Base-by-base conservation (phyloP, 2,113 vertebrate genomes). In the Chaenocephalus aceratus region DNA sequence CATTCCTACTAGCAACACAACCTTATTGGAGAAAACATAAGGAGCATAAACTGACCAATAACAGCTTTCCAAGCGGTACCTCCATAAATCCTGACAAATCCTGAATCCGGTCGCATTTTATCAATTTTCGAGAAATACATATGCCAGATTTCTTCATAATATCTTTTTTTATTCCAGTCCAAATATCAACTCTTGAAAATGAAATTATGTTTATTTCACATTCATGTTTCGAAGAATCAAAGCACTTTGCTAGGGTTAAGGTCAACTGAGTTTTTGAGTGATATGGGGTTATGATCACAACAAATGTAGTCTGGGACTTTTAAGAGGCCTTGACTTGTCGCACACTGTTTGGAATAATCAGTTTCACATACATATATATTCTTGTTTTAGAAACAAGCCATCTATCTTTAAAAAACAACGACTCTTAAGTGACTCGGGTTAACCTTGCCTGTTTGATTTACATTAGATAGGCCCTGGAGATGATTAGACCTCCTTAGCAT, bases 401-500 rank as follows among this genome's bases (percentile, higher is more conserved):
- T 7, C 36, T 41, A 41, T 5, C 36, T 41, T 41, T 41, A 7
- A 41, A 6, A 41, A 41, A 6, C 36, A 41, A 41, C 36, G 7
- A 23, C 3, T 46, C 7, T n/a, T 34, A 70, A 79, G 73, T 80
- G 83, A 61, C 61, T 86, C 75, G 73, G 79, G 82, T 48, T 88
- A 72, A 81, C 85, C 80, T 77, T 76, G 79, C 82, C 57, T 10
- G 10, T 41, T 61, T 72, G 30, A 85, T 87, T 77, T 60, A 71
- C 61, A 85, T 63, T 45, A 34, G 58, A 74, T 76, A 80, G 70
- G 83, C 84, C 66, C 72, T 5, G 8, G 71, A 77, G 74, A 84
- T 80, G 82, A 87, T 83, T 58, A 86, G 74, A 72, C 73, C 69
- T 83, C 77, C 69, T 79, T 74, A 86, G 57, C 57, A 71, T 82